Base-by-base conservation (phyloP, 1,140 invertebrate species). In the Brachionus koreanus region DNA sequence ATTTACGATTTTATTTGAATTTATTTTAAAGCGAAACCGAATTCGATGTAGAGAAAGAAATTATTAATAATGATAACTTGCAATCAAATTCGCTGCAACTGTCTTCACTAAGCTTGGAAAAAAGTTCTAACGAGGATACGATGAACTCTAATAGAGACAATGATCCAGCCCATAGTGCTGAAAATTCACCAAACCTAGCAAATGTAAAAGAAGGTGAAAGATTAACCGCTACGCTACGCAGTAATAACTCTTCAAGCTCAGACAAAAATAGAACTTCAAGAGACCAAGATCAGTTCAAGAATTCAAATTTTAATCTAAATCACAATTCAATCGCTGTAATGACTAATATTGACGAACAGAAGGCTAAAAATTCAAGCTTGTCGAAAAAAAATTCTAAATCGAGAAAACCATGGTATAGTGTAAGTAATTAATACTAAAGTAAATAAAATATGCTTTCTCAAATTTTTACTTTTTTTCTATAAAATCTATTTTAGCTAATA, bases 331-430 rank as follows among this genome's bases (percentile, higher is more conserved):
- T 39, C 6, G 35, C 29, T 19, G n/a, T 39, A 19, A 69, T 69
- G 65, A 19, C 65, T n/a, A 69, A 69, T 69, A 37, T 39, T 16
- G 65, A 69, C n/a, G 65, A 69, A 4, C 29, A 69, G 16, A 69
- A 39, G 37, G 37, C 33, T 39, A 69, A 69, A 39, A 43, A 25
- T 13, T 29, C 19, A 25, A 79, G 19, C 9, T 13, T 23, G 16
- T 61, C 61, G n/a, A 82, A 82, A 33, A 82, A 82, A 57, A 37
- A 7, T 13, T 69, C 65, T 39, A 65, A 67, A 43, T 67, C 57
- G 5, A 82, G 16, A 82, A 65, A 69, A 67, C 39, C 61, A 7
- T 82, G 79, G 79, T 82, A 82, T 25, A 82, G 79, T 82, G 79
- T 82, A 82, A 82, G 79, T 82, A 67, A 5, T 23, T 25, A 23